Conservation (phyloP, 2,113 vertebrate species). For the Neofelis nebulosa region DNA sequence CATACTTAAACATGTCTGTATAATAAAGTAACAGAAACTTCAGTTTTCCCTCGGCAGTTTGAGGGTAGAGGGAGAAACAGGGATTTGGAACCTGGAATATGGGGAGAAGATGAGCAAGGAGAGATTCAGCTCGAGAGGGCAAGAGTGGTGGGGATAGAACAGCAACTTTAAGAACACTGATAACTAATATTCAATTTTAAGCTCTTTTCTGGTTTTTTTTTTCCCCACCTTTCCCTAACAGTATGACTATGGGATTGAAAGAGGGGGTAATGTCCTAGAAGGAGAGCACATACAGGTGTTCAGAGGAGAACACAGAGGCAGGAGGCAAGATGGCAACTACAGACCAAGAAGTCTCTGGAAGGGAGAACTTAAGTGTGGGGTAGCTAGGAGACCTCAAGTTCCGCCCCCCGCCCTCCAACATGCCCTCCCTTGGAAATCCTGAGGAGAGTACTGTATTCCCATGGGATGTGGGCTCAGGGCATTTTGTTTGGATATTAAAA, state of each 20-base stretch:
- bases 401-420: accelerated
- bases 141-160: not conserved
- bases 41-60: not conserved
- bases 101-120: not conserved
- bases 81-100: not conserved
- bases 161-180: not conserved
- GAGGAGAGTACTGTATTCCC: not conserved
- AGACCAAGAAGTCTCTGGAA: not conserved
- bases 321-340: not conserved
- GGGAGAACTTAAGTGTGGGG: not conserved
- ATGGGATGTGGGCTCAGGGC: not conserved
- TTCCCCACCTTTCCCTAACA: not conserved
- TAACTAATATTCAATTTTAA: not conserved
- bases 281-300: not conserved
- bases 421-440: not conserved
- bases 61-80: not conserved
- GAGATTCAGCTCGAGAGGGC: too few species aligned
- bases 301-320: not conserved
- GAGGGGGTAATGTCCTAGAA: accelerated
- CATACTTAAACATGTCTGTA: not conserved
- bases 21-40: not conserved
- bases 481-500: not conserved
- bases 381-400: not conserved
- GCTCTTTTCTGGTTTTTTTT: not conserved
- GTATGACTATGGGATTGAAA: not conserved